Base-by-base conservation (phyloP, 2,888 invertebrate genomes). In the Argyresthia goedartella region DNA sequence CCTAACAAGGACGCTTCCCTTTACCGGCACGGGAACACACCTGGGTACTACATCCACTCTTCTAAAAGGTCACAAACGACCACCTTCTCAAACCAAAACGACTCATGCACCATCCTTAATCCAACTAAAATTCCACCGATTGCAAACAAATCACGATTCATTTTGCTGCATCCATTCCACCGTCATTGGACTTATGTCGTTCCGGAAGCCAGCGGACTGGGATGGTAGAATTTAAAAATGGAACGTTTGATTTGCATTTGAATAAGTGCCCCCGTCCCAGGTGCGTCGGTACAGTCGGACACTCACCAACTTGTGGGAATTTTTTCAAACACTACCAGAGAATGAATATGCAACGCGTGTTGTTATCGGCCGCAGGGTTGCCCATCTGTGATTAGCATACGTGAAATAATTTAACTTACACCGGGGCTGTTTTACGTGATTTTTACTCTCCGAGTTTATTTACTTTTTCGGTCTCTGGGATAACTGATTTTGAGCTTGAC, bases 231-330 rank as follows among this genome's bases (percentile, higher is more conserved):
- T 85, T 85, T 82, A 76, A 87, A 87, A 87, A 86, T 85, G 86
- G 87, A 84, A 85, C 86, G 81, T 84, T 87, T 87, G 86, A 87
- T 87, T 87, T 87, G 86, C 87, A 87, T 87, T 86, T 87, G 87
- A 87, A 87, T 87, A 76, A 79, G 81, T 76, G 82, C 82, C 84
- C 82, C 80, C 67, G 79, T 79, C 84, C 86, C 85, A 85, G 86
- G 85, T 85, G 85, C 81, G 62, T 61, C 61, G 65, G 82, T 82
- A 84, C 75, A 75, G 72, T 76, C 75, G 65, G 55, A 60, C 63
- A 63, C 67, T 63, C 67, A 81, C 77, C 59, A 63, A 49, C 36
- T 52, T 51, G 60, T 64, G 34, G 51, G 52, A 59, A 60, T 60
- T 63, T 63, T 62, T 60, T 56, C 39, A 42, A 55, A 57, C 58